phyloP scores from a whole-genome alignment of 2,888 invertebrate species.

The Zhuqinia jingwanae region DNA sequence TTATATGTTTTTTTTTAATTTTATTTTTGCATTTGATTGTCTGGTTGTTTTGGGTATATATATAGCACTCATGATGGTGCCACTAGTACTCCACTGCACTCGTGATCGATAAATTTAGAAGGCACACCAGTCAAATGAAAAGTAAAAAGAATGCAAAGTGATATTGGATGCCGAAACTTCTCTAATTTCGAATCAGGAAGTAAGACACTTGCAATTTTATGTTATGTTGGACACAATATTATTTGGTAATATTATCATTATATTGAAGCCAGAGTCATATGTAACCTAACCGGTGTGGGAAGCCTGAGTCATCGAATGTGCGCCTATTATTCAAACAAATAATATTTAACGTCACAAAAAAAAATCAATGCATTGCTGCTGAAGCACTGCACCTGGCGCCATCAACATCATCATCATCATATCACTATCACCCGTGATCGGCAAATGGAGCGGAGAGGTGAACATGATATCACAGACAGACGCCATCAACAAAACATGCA shows the following conservation, averaged over 20 bases:
- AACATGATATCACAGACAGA: conserved; percentile 50
- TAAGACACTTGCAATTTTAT: conserved; percentile 7
- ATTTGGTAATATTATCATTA: too few species aligned
- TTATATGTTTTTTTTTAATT: too few species aligned
- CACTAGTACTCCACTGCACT: neutral
- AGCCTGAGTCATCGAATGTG: too few species aligned
- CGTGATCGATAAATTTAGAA: conserved; percentile 43
- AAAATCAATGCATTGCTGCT: too few species aligned
- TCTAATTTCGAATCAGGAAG: conserved; percentile 57
- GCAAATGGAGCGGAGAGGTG: neutral
- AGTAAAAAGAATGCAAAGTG: neutral
- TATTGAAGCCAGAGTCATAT: too few species aligned
- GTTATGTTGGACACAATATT: too few species aligned
- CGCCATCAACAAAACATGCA: neutral
- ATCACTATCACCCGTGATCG: neutral
- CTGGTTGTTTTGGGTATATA: conserved; percentile 16
- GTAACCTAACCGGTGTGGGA: too few species aligned
- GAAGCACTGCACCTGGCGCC: too few species aligned
- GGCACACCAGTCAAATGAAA: neutral
- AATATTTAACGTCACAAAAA: too few species aligned
- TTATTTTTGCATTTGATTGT: conserved; percentile 16
- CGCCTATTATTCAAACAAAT: too few species aligned
- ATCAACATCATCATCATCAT: neutral
- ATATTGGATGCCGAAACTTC: neutral
- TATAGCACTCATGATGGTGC: neutral